These are phyloP conservation scores for Agrotis ipsilon DNA, from an alignment of 2,888 invertebrate genomes.

Conservation along the genomic window DNA sequence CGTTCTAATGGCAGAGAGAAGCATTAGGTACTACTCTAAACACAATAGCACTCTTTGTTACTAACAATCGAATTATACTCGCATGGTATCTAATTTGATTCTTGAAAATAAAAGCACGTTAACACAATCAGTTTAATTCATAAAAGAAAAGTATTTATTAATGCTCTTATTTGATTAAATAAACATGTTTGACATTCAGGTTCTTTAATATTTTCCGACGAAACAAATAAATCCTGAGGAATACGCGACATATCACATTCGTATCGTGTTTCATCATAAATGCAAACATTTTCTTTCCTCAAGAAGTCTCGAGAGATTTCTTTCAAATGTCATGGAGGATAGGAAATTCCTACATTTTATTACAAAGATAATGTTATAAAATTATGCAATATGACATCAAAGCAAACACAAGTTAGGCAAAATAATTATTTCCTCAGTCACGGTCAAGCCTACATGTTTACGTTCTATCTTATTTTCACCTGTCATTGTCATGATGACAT, in stretches of 20 bases:
- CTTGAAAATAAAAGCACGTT: not conserved
- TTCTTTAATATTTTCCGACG: not conserved
- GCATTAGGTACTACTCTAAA: not conserved
- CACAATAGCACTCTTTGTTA: not conserved
- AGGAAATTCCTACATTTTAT: not conserved
- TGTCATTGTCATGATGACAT: conserved; percentile 42
- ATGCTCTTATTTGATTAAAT: not conserved
- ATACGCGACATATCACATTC: conserved; percentile 22
- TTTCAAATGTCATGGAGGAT: not conserved
- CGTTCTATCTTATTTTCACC: conserved; percentile 42
- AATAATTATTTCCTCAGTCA: conserved; percentile 3
- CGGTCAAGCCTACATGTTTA: conserved; percentile 49
- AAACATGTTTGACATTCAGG: not conserved
- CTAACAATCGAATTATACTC: not conserved
- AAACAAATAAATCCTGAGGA: conserved; percentile 13
- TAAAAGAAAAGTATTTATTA: not conserved
- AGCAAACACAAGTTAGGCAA: not conserved
- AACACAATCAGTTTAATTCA: not conserved
- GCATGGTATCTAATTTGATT: too few relatives aligned
- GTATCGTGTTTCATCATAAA: conserved; percentile 15
- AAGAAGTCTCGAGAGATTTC: conserved; percentile 14
- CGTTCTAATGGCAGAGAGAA: not conserved
- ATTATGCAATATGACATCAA: not conserved
- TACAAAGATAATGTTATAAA: not conserved
- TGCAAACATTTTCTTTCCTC: conserved; percentile 35